These are phyloP conservation scores for Diadegma fenestrale DNA, from an alignment of 2,888 invertebrate genomes.

Conservation along the genomic window DNA sequence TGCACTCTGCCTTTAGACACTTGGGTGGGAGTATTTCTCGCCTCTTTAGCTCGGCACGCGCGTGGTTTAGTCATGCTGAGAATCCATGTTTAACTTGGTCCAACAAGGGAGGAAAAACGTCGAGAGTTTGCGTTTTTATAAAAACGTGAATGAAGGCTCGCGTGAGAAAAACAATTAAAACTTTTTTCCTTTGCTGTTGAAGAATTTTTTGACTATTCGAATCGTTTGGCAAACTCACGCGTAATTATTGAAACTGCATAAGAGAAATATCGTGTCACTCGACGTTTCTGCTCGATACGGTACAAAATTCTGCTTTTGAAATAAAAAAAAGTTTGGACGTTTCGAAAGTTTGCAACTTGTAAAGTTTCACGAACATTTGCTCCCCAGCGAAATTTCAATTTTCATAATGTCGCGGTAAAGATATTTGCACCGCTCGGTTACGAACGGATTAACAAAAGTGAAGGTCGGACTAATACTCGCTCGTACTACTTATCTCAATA, in stretches of 20 bases:
- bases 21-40: slow-evolving; percentile 52
- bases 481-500: slow-evolving; percentile 41
- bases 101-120: slow-evolving; percentile 32
- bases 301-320: neutral
- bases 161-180: neutral
- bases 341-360: neutral
- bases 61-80: slow-evolving; percentile 35
- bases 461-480: slow-evolving; percentile 36
- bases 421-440: slow-evolving; percentile 6
- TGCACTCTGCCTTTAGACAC: slow-evolving; percentile 45
- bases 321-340: no score
- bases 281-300: no score
- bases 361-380: neutral
- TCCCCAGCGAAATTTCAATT: slow-evolving; percentile 19
- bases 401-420: slow-evolving; percentile 21
- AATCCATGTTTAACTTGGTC: slow-evolving; percentile 36
- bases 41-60: slow-evolving; percentile 52
- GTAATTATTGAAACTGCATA: neutral
- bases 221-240: neutral
- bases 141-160: neutral
- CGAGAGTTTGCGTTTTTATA: slow-evolving; percentile 24
- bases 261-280: neutral
- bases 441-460: slow-evolving; percentile 29
- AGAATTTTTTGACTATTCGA: neutral
- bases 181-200: neutral